Conservation (phyloP, 1,140 invertebrate species). For the Tribolium castaneum region DNA sequence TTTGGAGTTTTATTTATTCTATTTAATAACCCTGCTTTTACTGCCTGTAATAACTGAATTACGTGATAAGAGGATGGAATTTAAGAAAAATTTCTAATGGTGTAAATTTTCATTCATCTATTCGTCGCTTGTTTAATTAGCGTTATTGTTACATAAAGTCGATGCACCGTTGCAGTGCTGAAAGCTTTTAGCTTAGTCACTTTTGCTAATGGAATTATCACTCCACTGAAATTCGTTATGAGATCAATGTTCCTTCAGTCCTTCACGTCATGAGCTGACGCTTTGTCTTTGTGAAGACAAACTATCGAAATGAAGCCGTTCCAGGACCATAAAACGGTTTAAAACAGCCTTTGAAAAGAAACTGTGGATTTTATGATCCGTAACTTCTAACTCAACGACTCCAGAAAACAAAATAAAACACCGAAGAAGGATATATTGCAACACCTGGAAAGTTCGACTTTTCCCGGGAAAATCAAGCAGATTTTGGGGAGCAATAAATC, state of each 20-base stretch:
- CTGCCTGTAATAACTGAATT: no score
- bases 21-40: no score
- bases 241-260: neutral
- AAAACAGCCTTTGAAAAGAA: slow-evolving; percentile 3
- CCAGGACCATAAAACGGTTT: slow-evolving; percentile 8
- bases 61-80: no score
- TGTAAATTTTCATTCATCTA: neutral
- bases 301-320: neutral
- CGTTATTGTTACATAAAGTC: neutral
- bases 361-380: slow-evolving; percentile 10
- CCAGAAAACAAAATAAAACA: slow-evolving; percentile 6
- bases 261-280: neutral
- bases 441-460: neutral
- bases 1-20: no score
- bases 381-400: neutral
- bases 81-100: neutral
- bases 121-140: neutral
- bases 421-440: neutral
- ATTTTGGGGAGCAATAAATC: neutral
- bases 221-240: neutral
- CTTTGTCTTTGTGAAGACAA: neutral
- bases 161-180: neutral
- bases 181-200: neutral
- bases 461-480: neutral
- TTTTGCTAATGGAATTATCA: neutral